Evolutionary conservation across 2,797 vertebrate genomes (phyloP).

Genomic region (Sciurus carolinensis): DNA sequence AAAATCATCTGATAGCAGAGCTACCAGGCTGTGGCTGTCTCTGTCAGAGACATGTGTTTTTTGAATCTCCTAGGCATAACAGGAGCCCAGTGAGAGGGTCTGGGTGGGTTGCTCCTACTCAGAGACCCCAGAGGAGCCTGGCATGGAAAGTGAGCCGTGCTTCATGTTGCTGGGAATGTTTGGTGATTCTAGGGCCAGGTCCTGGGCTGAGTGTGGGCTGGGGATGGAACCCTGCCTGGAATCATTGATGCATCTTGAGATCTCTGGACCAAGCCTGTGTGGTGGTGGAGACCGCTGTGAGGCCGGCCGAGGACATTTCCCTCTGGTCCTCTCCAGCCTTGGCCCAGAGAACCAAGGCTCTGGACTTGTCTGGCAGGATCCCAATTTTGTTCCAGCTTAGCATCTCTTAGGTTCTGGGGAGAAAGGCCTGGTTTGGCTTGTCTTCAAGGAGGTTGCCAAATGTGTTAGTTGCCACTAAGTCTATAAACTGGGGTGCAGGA

Average conservation of each 20-base stretch:
- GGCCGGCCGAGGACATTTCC: slow-evolving; percentile 58
- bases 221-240: slow-evolving; percentile 73
- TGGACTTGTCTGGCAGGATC: slow-evolving; percentile 57
- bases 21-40: not conserved
- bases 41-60: not conserved
- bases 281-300: not conserved
- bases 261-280: slow-evolving; percentile 19
- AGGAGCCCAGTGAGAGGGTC: not conserved
- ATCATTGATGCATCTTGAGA: slow-evolving; percentile 63
- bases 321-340: slow-evolving; percentile 56
- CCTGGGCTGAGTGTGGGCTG: slow-evolving; percentile 44
- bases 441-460: slow-evolving; percentile 63
- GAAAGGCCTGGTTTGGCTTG: slow-evolving; percentile 27
- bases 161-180: not conserved
- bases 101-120: not conserved
- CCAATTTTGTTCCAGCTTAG: slow-evolving; percentile 26
- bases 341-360: slow-evolving; percentile 45
- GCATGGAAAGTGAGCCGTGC: not conserved
- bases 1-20: slow-evolving; percentile 39
- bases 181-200: slow-evolving; percentile 39
- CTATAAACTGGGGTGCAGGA: slow-evolving; percentile 67
- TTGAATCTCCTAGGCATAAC: not conserved
- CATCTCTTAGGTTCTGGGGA: slow-evolving; percentile 30
- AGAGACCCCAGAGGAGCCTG: not conserved
- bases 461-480: slow-evolving; percentile 58